Base-by-base conservation (phyloP, 2,888 invertebrate genomes). In the Campoplex capitator region DNA sequence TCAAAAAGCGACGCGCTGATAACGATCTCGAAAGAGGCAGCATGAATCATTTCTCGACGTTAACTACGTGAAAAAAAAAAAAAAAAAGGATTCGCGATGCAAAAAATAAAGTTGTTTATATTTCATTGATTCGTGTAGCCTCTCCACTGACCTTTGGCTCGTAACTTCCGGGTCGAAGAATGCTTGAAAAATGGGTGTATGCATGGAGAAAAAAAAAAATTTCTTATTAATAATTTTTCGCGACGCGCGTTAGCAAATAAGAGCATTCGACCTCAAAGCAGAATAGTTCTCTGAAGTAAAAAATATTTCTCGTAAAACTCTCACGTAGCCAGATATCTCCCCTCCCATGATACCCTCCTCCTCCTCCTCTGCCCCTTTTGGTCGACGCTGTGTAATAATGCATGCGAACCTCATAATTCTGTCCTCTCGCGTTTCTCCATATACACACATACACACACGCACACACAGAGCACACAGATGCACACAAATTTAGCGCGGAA, bases 331-430 rank as follows among this genome's bases (percentile, higher is more conserved):
- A 86, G 88, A 84, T 86, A 87, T 68, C 70, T 48, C 68, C 74
- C 71, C 76, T n/a, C 35, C 54, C 54, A 23, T 42, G 58, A 75
- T 16, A 51, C 51, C 48, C 13, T 28, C 35, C 32, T 35, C 28
- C n/a, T n/a, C n/a, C 32, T 54, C n/a, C 56, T 16, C 32, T 45
- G 42, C 32, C 58, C 48, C 58, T 35, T 13, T 62, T 65, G 84
- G 81, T 78, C 77, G 83, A 85, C 85, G 87, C 79, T 78, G 84
- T 84, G 88, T 90, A 91, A 92, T 91, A 92, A 92, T 91, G 90
- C 90, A 91, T 90, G 88, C 88, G 89, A 90, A 82, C 87, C 91
- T 92, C 91, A 90, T 93, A 92, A 92, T 92, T 92, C 90, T 90
- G 87, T 90, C 89, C 89, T 86, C 89, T 85, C 86, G 88, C 86